Conservation (phyloP, 2,113 vertebrate genomes). For the Nothobranchius furzeri region DNA sequence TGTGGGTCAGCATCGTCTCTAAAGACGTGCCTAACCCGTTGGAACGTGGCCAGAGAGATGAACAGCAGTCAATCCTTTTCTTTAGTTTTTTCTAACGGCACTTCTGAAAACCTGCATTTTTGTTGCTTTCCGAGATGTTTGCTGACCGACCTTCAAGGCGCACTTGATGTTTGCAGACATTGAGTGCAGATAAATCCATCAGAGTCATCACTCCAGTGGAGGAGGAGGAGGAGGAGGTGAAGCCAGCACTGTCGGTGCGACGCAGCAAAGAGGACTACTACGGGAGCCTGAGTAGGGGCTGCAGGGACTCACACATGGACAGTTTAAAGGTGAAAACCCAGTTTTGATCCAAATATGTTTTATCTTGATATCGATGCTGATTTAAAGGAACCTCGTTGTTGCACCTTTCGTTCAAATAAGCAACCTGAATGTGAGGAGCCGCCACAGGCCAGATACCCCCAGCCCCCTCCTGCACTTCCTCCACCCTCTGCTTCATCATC, state of each 20-base stretch:
- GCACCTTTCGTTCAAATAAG: constrained; percentile 37
- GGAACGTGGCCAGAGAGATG: neutral
- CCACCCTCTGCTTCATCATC: constrained; percentile 30
- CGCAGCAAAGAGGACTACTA: constrained; percentile 73
- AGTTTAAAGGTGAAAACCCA: constrained; percentile 71
- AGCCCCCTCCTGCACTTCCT: constrained; percentile 30
- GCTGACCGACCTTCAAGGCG: neutral
- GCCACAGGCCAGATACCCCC: constrained; percentile 68
- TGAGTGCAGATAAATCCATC: constrained; percentile 43
- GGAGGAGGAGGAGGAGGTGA: constrained; percentile 48
- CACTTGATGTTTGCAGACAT: constrained; percentile 28
- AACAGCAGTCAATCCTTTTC: neutral
- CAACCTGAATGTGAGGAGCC: constrained; percentile 72
- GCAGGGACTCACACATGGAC: constrained; percentile 69
- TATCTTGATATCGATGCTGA: too few species aligned
- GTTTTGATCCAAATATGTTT: neutral
- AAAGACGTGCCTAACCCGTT: neutral
- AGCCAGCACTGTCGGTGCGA: constrained; percentile 42
- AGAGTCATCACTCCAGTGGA: constrained; percentile 41
- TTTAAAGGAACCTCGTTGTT: neutral
- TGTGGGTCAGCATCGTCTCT: too few species aligned
- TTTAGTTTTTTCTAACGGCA: neutral
- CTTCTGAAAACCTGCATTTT: too few species aligned
- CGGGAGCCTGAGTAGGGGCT: constrained; percentile 66
- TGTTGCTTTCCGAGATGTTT: too few species aligned